phyloP scores from a whole-genome alignment of 2,888 invertebrate genomes.

The Pteria penguin region DNA sequence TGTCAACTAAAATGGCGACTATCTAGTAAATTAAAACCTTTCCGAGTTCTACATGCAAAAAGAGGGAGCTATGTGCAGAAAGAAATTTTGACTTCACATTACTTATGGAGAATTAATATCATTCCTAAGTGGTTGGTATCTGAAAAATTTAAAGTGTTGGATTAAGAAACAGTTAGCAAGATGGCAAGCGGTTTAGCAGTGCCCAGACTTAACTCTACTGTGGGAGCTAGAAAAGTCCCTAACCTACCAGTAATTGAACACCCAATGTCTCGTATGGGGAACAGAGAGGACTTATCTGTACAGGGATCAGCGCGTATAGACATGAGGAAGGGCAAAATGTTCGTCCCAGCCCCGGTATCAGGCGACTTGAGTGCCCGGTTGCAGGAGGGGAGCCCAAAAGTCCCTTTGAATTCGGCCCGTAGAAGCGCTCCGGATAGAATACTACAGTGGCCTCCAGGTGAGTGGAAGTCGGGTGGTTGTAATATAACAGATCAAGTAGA shows the following conservation, averaged over 20 bases:
- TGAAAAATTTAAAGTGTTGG: neutral
- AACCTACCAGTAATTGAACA: conserved; percentile 62
- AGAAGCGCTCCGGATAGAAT: conserved; percentile 57
- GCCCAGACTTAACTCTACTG: conserved; percentile 41
- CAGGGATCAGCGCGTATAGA: conserved; percentile 47
- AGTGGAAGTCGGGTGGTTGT: too few relatives aligned
- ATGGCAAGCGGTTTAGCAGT: conserved; percentile 52
- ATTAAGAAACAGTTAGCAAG: neutral
- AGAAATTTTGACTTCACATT: too few relatives aligned
- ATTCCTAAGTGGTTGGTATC: neutral
- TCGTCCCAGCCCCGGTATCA: neutral
- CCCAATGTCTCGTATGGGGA: conserved; percentile 57
- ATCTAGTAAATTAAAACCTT: conserved; percentile 8
- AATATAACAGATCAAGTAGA: too few relatives aligned
- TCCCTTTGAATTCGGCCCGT: conserved; percentile 2
- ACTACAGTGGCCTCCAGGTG: conserved; percentile 64
- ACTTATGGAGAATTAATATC: too few relatives aligned
- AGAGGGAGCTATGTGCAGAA: too few relatives aligned
- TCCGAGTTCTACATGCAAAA: too few relatives aligned
- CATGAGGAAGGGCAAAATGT: neutral
- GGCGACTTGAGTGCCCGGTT: neutral
- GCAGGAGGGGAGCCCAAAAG: neutral
- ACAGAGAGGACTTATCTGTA: conserved; percentile 52
- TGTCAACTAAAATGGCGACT: conserved; percentile 58
- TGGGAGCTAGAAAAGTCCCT: conserved; percentile 45